Evolutionary conservation across 64 coral and sea anemone genomes (phyloP).

Genomic region (Astreopora myriophthalma): DNA sequence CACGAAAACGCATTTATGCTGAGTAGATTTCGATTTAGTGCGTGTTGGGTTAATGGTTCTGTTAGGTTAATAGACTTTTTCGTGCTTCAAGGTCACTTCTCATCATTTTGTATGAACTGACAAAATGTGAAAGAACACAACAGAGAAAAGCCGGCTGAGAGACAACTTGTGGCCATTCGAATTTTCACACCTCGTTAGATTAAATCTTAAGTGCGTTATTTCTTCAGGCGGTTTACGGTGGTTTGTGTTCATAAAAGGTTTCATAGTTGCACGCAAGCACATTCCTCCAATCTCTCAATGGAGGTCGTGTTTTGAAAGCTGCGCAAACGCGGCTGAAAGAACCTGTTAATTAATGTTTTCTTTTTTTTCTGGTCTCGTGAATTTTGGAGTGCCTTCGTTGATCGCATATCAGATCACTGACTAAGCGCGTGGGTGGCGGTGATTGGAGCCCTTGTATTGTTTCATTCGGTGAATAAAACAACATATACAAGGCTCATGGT

Average conservation of each 20-base stretch:
- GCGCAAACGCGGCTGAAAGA: not conserved
- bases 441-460: not conserved
- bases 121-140: not conserved
- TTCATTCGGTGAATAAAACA: not conserved
- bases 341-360: not conserved
- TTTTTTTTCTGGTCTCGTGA: not conserved
- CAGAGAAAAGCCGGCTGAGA: not conserved
- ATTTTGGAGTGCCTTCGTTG: not conserved
- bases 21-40: not conserved
- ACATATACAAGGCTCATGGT: not conserved
- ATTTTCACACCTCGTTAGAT: not conserved
- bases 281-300: not conserved
- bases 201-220: slow-evolving; percentile 31
- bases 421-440: not conserved
- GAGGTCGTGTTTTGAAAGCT: not conserved
- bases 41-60: not conserved
- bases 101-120: not conserved
- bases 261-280: not conserved
- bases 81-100: not conserved
- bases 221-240: slow-evolving; percentile 4
- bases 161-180: not conserved
- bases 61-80: too few relatives aligned
- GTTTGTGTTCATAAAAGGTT: not conserved
- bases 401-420: not conserved
- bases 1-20: not conserved